phyloP scores from a whole-genome alignment of 2,797 vertebrate genomes.

The Muscicapa comitata region DNA sequence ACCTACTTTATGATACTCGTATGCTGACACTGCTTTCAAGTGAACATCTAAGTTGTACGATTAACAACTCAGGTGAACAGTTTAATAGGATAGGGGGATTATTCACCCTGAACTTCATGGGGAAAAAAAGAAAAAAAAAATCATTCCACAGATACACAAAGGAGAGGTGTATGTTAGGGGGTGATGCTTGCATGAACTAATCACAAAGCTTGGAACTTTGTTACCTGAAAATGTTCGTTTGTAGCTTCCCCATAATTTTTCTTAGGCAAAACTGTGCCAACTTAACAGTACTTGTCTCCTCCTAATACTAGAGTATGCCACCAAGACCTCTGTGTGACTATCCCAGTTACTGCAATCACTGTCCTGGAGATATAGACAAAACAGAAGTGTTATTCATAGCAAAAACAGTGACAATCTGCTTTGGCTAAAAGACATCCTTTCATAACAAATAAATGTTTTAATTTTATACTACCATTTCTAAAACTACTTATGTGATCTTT shows the following conservation, averaged over 20 bases:
- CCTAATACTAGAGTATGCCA: not conserved
- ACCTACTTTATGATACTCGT: conserved; percentile 1
- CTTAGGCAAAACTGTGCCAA: not conserved
- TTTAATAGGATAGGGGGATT: conserved; percentile 27
- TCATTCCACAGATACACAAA: not conserved
- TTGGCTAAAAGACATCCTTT: not conserved
- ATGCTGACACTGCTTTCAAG: not conserved
- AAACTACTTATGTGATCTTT: not conserved
- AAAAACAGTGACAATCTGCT: not conserved
- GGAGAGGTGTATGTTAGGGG: not conserved
- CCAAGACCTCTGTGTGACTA: not conserved
- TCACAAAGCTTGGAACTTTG: not conserved
- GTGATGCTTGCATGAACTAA: not conserved
- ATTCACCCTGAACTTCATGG: not conserved
- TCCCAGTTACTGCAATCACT: not conserved
- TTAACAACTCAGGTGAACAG: not conserved
- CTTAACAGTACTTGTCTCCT: not conserved
- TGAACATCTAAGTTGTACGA: not conserved
- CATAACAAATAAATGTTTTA: not conserved
- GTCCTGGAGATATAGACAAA: not conserved
- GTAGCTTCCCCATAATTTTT: not conserved
- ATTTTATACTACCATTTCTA: not conserved
- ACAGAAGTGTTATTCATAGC: not conserved
- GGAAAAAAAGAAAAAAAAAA: not conserved
- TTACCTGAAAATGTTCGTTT: not conserved